Evolutionary conservation across 2,113 vertebrate species (phyloP).

Genomic region (Candoia aspera): DNA sequence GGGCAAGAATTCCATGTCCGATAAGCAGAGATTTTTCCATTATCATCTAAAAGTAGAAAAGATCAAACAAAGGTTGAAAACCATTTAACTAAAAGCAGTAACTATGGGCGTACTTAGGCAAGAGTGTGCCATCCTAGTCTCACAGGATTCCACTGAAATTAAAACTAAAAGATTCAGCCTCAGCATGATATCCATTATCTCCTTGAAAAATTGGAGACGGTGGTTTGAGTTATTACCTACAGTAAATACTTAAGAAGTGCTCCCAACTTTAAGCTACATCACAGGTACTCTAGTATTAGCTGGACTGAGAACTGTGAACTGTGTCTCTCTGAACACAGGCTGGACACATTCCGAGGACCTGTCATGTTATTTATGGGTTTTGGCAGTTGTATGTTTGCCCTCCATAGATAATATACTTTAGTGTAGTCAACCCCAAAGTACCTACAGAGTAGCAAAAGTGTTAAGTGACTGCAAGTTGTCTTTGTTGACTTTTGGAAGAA

Average conservation of each 20-base stretch:
- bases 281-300: not conserved
- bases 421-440: not conserved
- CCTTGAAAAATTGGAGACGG: not conserved
- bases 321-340: not conserved
- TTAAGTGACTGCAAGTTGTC: not conserved
- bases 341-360: not conserved
- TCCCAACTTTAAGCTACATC: not conserved
- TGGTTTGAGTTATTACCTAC: not conserved
- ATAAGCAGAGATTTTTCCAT: not conserved
- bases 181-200: not conserved
- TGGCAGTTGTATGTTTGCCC: not conserved
- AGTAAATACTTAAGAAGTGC: not conserved
- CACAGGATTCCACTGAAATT: not conserved
- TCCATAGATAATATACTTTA: not conserved
- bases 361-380: not conserved
- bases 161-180: not conserved
- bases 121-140: not conserved
- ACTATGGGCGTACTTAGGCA: not conserved
- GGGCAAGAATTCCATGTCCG: not conserved
- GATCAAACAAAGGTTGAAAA: not conserved
- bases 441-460: not conserved
- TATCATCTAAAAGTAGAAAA: not conserved
- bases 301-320: not conserved
- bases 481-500: not conserved
- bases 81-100: not conserved